Base-by-base conservation (phyloP, 2,888 invertebrate genomes). In the Polydrusus cervinus region DNA sequence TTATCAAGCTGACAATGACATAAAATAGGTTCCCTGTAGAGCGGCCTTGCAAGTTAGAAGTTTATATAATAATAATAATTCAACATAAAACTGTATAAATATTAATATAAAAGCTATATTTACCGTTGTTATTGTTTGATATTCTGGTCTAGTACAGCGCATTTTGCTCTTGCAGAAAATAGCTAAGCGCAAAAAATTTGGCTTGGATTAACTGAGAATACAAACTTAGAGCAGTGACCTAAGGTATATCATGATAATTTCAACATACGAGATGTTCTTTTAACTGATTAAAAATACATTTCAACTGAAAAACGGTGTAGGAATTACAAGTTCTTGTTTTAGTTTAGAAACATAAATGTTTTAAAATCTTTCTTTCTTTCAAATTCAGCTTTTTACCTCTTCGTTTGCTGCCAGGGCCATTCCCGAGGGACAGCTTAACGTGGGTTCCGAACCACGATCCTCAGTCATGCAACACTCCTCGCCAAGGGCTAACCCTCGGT, bases 51-150 rank as follows among this genome's bases (percentile, higher is more conserved):
- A 13, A 20, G 20, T 71, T 45, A 72, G 61, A 57, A 72, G 11
- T 62, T 66, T 55, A 72, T 47, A 65, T 65, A 65, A 25, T 34
- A 51, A 45, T 49, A 51, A 34, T 38, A 65, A 65, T 75, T 57
- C 47, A 57, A 65, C 60, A 65, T 38, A 65, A 65, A 43, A 66
- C 47, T 67, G 47, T 73, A 76, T 76, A 73, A 76, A 76, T 76
- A 76, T 76, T 76, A 76, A 76, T 76, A 76, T 7, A 30, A 34
- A 45, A 47, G 62, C 68, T 7, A 53, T 67, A 75, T 71, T 68
- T 73, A 76, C 76, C 76, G 76, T 76, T 73, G 51, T 70, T 38
- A 70, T 66, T 66, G 66, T 73, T 76, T 76, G 43, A 70, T 76
- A 76, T 76, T 76, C 76, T 53, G 62, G 38, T 65, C 60, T 70